phyloP scores from a whole-genome alignment of 2,888 invertebrate species.

The Lutraria lutraria region DNA sequence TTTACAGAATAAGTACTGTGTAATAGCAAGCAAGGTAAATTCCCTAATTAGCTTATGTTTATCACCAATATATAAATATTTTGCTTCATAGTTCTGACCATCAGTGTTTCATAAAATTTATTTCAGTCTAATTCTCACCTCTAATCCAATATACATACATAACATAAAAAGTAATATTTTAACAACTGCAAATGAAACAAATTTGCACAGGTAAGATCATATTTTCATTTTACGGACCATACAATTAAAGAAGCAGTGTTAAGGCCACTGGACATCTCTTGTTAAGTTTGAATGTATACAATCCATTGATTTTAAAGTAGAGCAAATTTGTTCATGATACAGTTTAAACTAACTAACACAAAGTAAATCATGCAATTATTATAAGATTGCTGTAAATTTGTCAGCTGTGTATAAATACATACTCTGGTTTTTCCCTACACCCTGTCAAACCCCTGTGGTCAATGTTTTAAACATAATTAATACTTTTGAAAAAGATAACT shows the following conservation, averaged over 20 bases:
- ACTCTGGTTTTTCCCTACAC: neutral
- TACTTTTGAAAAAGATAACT: too few relatives aligned
- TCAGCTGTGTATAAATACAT: neutral
- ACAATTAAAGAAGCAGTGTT: neutral
- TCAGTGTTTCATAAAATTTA: neutral
- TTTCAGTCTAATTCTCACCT: neutral
- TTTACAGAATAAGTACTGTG: too few relatives aligned
- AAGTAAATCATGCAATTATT: slow-evolving; percentile 9
- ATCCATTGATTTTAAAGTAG: neutral
- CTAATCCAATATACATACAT: neutral
- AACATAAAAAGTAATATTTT: neutral
- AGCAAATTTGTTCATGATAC: neutral
- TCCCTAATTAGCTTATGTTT: too few relatives aligned
- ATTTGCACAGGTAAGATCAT: neutral
- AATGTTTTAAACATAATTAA: neutral
- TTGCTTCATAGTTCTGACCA: neutral
- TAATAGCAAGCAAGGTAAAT: too few relatives aligned
- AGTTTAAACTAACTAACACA: neutral
- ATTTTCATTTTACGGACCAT: neutral
- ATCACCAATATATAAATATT: neutral
- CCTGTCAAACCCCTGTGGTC: slow-evolving; percentile 7
- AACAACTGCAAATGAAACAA: neutral
- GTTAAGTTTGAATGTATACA: neutral
- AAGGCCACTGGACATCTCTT: too few relatives aligned
- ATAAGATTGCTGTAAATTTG: neutral